A percentile compares a stretch with the other conserved stretches of the same genome.
Conservation (phyloP, 2,888 invertebrate species). For the Sphaerophoria rueppellii region DNA sequence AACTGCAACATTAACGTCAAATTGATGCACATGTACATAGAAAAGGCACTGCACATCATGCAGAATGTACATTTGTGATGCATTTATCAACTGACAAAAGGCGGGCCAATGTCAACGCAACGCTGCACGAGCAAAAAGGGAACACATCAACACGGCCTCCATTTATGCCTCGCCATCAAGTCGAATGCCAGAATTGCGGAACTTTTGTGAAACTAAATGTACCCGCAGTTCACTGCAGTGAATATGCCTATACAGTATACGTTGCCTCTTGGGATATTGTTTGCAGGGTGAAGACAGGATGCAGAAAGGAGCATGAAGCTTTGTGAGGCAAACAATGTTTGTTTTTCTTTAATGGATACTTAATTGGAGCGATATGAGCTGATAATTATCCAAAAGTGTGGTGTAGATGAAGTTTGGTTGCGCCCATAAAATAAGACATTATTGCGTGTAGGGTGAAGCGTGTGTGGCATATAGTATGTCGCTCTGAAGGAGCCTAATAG, state of each 20-base stretch:
- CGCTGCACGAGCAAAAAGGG: slow-evolving; percentile 3
- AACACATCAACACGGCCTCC: not conserved
- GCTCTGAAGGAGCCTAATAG: slow-evolving; percentile 24
- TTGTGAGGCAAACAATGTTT: slow-evolving; percentile 32
- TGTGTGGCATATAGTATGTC: not conserved
- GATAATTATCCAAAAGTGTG: slow-evolving; percentile 78
- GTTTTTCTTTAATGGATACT: slow-evolving; percentile 74
- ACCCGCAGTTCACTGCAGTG: slow-evolving; percentile 57
- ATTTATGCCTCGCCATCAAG: not conserved
- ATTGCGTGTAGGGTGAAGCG: slow-evolving; percentile 15
- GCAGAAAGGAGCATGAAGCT: not conserved
- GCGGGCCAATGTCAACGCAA: slow-evolving; percentile 57
- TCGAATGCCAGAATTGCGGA: slow-evolving; percentile 9
- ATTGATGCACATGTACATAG: slow-evolving; percentile 37
- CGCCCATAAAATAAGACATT: slow-evolving; percentile 8
- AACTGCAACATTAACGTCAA: slow-evolving; percentile 50
- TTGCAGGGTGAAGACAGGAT: not conserved
- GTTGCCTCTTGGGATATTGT: not conserved
- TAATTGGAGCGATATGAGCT: slow-evolving; percentile 80
- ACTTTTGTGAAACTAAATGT: slow-evolving; percentile 40
- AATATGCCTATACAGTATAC: slow-evolving; percentile 10
- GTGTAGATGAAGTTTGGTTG: slow-evolving; percentile 46
- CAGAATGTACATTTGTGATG: slow-evolving; percentile 17
- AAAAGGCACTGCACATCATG: too few species aligned
- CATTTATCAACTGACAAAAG: slow-evolving; percentile 63